A percentile compares a stretch with the other conserved stretches of the same genome.
phyloP scores from a whole-genome alignment of 2,888 invertebrate genomes.

The Pandemis heparana region DNA sequence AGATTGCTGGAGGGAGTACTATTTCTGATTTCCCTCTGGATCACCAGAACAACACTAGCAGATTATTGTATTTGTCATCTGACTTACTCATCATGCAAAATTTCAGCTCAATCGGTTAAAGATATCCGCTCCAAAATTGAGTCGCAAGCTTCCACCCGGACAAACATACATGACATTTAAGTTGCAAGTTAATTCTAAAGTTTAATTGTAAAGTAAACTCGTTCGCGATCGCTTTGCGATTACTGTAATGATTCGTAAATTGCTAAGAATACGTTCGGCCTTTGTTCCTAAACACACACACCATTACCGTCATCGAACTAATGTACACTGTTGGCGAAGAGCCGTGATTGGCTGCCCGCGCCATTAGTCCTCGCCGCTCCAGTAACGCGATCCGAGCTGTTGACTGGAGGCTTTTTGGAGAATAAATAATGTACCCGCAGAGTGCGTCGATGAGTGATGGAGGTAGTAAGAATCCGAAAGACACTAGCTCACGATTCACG shows the following conservation, averaged over 20 bases:
- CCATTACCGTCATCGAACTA: constrained; percentile 14
- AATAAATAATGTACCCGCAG: constrained; percentile 19
- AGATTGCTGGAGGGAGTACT: no score
- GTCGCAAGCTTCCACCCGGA: no score
- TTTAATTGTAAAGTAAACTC: no score
- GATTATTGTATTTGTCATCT: no score
- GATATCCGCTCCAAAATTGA: no score
- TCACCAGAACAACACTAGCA: no score
- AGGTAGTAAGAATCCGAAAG: background rate
- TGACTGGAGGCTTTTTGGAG: constrained; percentile 12
- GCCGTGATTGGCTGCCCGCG: constrained; percentile 10
- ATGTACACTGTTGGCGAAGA: constrained; percentile 3
- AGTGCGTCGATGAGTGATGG: constrained; percentile 4
- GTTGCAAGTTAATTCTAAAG: no score
- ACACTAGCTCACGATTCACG: background rate
- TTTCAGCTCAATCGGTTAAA: no score
- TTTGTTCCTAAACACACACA: background rate
- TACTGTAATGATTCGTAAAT: background rate
- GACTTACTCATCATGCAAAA: no score
- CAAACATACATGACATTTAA: no score
- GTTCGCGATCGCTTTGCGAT: no score
- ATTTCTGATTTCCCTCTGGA: no score
- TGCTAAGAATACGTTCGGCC: background rate
- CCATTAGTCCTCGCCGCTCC: constrained; percentile 18
- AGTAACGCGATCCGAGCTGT: constrained; percentile 35